These are phyloP conservation scores for Zaprionus camerounensis DNA, from an alignment of 1,140 invertebrate species.

Conservation along the genomic window DNA sequence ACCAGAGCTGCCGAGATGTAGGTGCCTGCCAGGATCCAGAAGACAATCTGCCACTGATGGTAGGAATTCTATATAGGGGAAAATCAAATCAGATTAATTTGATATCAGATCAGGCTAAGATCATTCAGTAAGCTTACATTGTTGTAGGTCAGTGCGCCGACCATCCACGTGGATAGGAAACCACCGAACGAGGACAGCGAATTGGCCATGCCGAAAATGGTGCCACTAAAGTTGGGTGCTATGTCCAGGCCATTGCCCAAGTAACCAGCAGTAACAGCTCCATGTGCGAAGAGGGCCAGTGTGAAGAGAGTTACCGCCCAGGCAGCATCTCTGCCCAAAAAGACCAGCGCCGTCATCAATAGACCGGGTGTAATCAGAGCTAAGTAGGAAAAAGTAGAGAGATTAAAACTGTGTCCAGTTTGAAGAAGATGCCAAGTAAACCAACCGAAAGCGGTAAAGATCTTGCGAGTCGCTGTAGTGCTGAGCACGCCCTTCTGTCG, in stretches of 20 bases:
- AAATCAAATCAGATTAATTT: constrained; percentile 39
- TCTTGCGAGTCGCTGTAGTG: constrained; percentile 89
- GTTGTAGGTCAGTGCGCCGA: constrained; percentile 91
- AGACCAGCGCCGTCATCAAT: constrained; percentile 89
- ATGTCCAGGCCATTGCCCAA: constrained; percentile 95
- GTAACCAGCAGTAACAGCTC: constrained; percentile 94
- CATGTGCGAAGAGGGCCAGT: constrained; percentile 91
- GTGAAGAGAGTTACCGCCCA: constrained; percentile 91
- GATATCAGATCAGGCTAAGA: background rate
- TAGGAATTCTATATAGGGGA: constrained; percentile 88
- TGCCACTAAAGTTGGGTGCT: constrained; percentile 95
- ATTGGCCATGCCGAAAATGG: constrained; percentile 95
- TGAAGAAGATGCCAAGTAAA: background rate
- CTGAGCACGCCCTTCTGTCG: constrained; percentile 87
- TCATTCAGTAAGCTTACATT: constrained; percentile 85
- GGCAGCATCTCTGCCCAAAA: constrained; percentile 88
- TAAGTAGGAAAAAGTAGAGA: constrained; percentile 45
- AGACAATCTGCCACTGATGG: constrained; percentile 92
- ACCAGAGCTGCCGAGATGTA: constrained; percentile 89
- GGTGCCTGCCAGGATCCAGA: constrained; percentile 91
- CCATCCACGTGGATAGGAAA: constrained; percentile 93
- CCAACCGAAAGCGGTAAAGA: constrained; percentile 88
- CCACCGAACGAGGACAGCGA: constrained; percentile 95
- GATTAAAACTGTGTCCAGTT: background rate
- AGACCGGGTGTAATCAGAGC: constrained; percentile 87